Evolutionary conservation across 1,140 invertebrate genomes (phyloP), one percentile per base, ranked within the genome.

Genomic region (Diorhabda carinulata): DNA sequence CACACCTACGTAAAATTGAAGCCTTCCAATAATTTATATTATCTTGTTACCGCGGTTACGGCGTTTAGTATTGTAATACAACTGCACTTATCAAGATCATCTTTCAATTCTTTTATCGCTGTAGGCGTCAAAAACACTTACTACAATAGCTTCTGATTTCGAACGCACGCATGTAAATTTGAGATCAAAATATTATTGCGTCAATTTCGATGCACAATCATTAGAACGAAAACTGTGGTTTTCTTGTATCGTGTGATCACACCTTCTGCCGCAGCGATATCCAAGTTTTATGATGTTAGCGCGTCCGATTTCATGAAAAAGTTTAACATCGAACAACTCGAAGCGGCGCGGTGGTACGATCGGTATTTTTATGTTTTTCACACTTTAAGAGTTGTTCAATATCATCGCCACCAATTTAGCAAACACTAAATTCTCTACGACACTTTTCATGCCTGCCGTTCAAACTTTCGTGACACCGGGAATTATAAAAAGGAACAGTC

Each of bases 181-280:
- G 3, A 57, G 70, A 65, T 74, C 70, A 73, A 76, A 77, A 70
- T 64, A 73, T 69, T 64, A 57, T 70, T 75, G 73, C 57, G 74
- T 75, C 67, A 75, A 73, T 61, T 74, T 76, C 45, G 74, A 77
- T 4, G 70, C 71, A 75, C 77, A 77, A 71, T 76, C 75, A 72
- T 77, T 77, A 43, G 72, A 75, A 40, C 74, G 72, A 73, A 78
- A 79, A 69, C 74, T 78, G 72, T 77, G 74, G 44, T 78, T 81
- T 67, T 77, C 70, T 74, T 77, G 70, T 43, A 78, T 47, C 8
- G 76, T 77, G 68, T 78, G 76, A 72, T 72, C 78, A 66, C 65
- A 57, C 76, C 75, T 73, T 78, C 76, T 47, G 72, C 73, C 3
- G 70, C 66, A 10, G 70, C 73, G 6, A 72, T 60, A 68, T 74